Conservation (phyloP, 2,113 vertebrate genomes). For the Caloenas nicobarica region DNA sequence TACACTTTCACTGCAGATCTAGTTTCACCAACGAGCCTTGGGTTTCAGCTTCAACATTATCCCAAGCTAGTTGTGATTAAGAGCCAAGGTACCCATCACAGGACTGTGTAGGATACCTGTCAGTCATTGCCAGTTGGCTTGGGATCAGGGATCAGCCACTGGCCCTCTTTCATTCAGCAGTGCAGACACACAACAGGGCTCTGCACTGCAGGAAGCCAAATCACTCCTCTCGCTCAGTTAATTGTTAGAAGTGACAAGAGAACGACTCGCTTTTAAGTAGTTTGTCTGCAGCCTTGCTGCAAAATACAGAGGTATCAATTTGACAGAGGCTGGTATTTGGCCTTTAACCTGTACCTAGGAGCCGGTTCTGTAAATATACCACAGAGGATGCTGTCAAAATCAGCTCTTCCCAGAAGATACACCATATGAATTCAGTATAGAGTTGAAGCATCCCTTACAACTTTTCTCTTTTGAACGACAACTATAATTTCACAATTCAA, state of each 20-base stretch:
- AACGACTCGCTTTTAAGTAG: neutral
- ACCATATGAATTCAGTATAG: neutral
- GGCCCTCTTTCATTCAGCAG: neutral
- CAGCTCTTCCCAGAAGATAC: neutral
- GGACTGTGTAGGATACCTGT: neutral
- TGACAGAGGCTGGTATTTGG: neutral
- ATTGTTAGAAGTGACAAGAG: neutral
- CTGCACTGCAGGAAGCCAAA: neutral
- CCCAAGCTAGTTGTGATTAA: neutral
- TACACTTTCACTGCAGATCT: neutral
- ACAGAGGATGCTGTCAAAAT: neutral
- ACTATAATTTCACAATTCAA: neutral
- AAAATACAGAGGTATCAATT: neutral
- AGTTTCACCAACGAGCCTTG: neutral
- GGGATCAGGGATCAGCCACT: neutral
- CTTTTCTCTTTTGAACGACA: neutral
- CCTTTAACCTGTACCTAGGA: neutral
- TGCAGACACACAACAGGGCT: neutral
- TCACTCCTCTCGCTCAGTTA: neutral
- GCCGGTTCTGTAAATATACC: neutral
- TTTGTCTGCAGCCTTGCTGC: neutral
- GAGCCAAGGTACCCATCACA: neutral
- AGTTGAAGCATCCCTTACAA: neutral
- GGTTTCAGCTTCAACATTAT: neutral
- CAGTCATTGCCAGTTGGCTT: neutral